A percentile compares a stretch with the other conserved stretches of the same genome.
Conservation (phyloP, 1,140 invertebrate species). For the Sycophaga agraensis region DNA sequence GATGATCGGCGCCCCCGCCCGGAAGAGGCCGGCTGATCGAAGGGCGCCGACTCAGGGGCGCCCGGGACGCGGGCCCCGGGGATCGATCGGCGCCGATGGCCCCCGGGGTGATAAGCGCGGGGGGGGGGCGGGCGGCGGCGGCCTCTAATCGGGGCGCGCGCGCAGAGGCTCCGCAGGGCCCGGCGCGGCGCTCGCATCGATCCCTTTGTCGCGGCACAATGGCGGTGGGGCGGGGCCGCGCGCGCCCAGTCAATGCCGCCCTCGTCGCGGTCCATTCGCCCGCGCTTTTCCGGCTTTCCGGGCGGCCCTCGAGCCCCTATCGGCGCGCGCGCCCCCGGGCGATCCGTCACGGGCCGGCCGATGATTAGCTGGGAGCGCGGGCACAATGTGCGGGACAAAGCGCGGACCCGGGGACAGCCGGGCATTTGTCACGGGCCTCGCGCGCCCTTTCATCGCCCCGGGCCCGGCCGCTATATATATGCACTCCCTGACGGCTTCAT, state of each 20-base stretch:
- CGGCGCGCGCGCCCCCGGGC: conserved; percentile 33
- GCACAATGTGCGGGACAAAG: conserved; percentile 15
- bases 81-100: no score
- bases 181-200: not conserved
- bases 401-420: conserved; percentile 22
- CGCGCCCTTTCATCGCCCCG: not conserved
- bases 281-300: not conserved
- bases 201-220: no score
- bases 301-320: no score
- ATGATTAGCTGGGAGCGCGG: conserved; percentile 29
- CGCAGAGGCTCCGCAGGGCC: not conserved
- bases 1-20: conserved; percentile 29
- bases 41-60: no score
- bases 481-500: conserved; percentile 55
- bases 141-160: no score
- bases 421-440: conserved; percentile 47
- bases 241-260: no score
- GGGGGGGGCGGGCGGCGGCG: no score
- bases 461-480: no score
- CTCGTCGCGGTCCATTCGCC: no score
- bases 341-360: conserved; percentile 41
- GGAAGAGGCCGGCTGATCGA: no score
- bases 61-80: no score
- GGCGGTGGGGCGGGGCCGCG: not conserved
- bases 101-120: no score